Evolutionary conservation across 2,113 vertebrate species (phyloP), one percentile per base, ranked within the genome.

Genomic region (Lynx canadensis): DNA sequence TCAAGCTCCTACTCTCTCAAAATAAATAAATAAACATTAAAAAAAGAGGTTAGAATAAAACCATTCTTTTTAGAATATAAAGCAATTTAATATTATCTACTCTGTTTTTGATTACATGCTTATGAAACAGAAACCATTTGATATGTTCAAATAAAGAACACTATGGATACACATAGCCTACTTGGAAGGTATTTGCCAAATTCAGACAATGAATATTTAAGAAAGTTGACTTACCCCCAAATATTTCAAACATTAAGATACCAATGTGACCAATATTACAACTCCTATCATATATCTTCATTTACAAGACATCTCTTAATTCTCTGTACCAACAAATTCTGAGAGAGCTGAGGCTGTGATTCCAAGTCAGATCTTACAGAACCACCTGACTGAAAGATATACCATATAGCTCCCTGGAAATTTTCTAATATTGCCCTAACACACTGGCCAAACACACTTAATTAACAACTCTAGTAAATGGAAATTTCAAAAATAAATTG

Each of bases 401-500:
- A 96, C 68, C 12, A 48, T 66, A 18, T 84, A 97, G 79, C 4
- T 96, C 38, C 92, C 73, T 89, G 76, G 29, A 92, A 88, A 25
- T 48, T 96, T 97, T 98, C 80, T 83, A 25, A 94, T 10, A 93
- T 65, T 98, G 94, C 8, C 90, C 52, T 92, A 97, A 81, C 25
- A 83, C 0, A 55, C 71, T 83, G 73, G 95, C 63, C 38, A 95
- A 55, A 48, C 95, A 97, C 93, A 95, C 69, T 81, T 96, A 36
- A 2, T 84, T 97, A 97, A 97, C 92, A 66, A 97, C 45, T 97
- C 78, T 87, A 97, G 38, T 78, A 98, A 96, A 91, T 36, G 68
- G 25, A 84, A 91, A 93, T 86, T 98, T 97, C 60, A 65, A 97
- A 98, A 96, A 97, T 92, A 97, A 90, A 96, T 96, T 41, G 65